Evolutionary conservation across 2,888 invertebrate species (phyloP).

Genomic region (Lithodes maja): DNA sequence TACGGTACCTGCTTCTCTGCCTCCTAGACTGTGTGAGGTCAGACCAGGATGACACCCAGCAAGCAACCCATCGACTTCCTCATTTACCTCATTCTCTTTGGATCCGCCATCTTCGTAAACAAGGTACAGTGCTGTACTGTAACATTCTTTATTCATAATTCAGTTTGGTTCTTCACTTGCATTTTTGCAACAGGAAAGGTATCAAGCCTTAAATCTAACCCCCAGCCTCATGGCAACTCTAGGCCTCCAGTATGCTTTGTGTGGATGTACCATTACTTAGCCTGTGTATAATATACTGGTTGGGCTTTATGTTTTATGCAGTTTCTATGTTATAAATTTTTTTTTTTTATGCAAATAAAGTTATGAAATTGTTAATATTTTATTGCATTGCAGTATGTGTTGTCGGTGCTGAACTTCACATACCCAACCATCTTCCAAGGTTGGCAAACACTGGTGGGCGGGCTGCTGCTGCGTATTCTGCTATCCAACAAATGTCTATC

Average conservation of each 20-base stretch:
- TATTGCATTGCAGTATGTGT: constrained; percentile 72
- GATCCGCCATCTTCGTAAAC: constrained; percentile 58
- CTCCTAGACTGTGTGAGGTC: too few species aligned
- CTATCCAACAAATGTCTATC: constrained; percentile 66
- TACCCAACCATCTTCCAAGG: constrained; percentile 74
- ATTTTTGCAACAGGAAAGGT: too few species aligned
- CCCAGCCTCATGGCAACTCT: too few species aligned
- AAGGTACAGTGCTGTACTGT: too few species aligned
- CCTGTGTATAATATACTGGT: neutral
- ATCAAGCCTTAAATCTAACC: too few species aligned
- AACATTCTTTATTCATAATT: too few species aligned
- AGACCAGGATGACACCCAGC: constrained; percentile 59
- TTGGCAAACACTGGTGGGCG: constrained; percentile 73
- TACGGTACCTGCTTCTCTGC: too few species aligned
- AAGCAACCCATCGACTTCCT: constrained; percentile 61
- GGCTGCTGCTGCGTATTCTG: constrained; percentile 72
- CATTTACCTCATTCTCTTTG: constrained; percentile 58
- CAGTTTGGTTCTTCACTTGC: too few species aligned
- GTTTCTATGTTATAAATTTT: too few species aligned
- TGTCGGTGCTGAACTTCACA: constrained; percentile 73
- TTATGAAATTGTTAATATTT: neutral
- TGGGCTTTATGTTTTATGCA: neutral
- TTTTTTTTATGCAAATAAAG: neutral
- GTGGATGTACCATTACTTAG: neutral
- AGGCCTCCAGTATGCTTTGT: too few species aligned